phyloP scores from a whole-genome alignment of 2,888 invertebrate species.

The Ophion obscuratus region DNA sequence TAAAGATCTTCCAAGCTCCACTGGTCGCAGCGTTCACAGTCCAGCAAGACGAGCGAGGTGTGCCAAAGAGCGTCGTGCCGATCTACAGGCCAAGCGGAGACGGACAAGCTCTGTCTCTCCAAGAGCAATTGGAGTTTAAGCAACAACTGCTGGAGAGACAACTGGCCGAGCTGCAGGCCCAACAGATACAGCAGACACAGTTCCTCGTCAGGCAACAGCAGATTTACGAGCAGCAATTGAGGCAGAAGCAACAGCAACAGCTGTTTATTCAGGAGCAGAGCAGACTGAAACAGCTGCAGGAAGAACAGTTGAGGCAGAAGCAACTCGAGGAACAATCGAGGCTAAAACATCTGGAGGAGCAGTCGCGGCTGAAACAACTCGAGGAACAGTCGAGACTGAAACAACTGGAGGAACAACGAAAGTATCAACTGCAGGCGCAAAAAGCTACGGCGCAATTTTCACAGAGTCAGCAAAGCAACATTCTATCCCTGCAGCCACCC shows the following conservation, averaged over 20 bases:
- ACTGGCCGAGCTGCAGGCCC: slow-evolving; percentile 87
- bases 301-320: slow-evolving; percentile 72
- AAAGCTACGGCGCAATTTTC: slow-evolving; percentile 70
- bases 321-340: slow-evolving; percentile 74
- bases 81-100: slow-evolving; percentile 86
- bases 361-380: slow-evolving; percentile 71
- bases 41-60: slow-evolving; percentile 91
- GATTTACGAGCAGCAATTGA: slow-evolving; percentile 85
- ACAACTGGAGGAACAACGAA: slow-evolving; percentile 70
- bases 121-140: slow-evolving; percentile 87
- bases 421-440: slow-evolving; percentile 68
- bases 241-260: slow-evolving; percentile 80
- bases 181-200: slow-evolving; percentile 89
- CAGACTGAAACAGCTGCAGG: slow-evolving; percentile 76
- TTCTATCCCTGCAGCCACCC: slow-evolving; percentile 72
- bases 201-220: slow-evolving; percentile 88
- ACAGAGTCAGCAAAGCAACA: slow-evolving; percentile 71
- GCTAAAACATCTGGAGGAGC: slow-evolving; percentile 74
- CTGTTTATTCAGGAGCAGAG: slow-evolving; percentile 77
- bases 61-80: slow-evolving; percentile 92
- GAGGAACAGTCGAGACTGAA: slow-evolving; percentile 74
- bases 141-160: slow-evolving; percentile 90
- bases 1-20: slow-evolving; percentile 93
- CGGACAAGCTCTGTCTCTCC: slow-evolving; percentile 80
- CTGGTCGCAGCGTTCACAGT: slow-evolving; percentile 94